Evolutionary conservation across 2,113 vertebrate genomes (phyloP), one percentile per base, ranked within the genome.

Genomic region (Aegotheles bennettii): DNA sequence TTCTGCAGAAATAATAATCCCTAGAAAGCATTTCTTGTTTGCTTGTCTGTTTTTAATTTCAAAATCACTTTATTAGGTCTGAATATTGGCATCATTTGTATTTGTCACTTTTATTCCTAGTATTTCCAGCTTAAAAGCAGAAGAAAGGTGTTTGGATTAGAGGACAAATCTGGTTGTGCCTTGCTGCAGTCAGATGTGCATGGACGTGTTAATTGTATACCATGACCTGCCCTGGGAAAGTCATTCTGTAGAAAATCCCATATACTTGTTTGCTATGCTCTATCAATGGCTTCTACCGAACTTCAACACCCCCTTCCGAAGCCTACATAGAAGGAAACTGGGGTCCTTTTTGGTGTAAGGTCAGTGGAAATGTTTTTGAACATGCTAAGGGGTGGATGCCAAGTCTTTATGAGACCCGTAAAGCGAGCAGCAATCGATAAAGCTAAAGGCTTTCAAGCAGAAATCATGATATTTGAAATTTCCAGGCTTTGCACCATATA

Each of bases 131-230:
- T 65, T 25, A 51, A 51, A 64, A 28, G 13, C 23, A 53, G 29
- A 59, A 60, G 54, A 45, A 47, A 56, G 18, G 25, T 14, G 5
- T 50, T 68, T 50, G 36, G 15, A 10, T 33, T 20, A 64, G 29
- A 59, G n/a, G 50, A 25, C 1, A 51, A 35, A 11, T 8, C 6
- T 28, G 25, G 16, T 78, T 89, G 11, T 45, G n/a, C 18, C 23
- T 67, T 20, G 16, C 40, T 73, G 45, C 10, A 48, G 6, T n/a
- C 29, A 53, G n/a, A 53, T 60, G 21, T 4, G 5, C 4, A 12
- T 1, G 5, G 23, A 48, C 0, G 1, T 38, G 45, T 42, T 47
- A 36, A 9, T 5, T 21, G 45, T 29, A 5, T 8, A 4, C 15
- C 7, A 21, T 28, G 38, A 76, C 9, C 43, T 48, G 17, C 13